Base-by-base conservation (phyloP, 2,113 vertebrate species). In the Tretioscincus oriximinensis region DNA sequence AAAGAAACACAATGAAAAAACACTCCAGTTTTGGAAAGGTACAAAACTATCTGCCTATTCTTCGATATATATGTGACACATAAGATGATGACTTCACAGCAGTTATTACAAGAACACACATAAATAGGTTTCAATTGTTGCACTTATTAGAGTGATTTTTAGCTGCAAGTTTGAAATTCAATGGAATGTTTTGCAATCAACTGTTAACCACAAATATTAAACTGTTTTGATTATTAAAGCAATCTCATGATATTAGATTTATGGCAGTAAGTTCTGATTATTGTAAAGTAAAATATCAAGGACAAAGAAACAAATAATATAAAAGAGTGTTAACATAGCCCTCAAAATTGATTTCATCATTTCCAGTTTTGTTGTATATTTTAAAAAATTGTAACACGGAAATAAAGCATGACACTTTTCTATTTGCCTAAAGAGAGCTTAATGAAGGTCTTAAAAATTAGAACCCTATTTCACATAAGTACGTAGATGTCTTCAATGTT, bases 401-500 rank as follows among this genome's bases (percentile, higher is more conserved):
- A 90, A 82, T 0, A 35, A 21, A 61, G 47, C 12, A 4, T 68
- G 60, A 60, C 41, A 69, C 18, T 29, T 81, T 51, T 12, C 11
- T 29, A 45, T 66, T 63, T 58, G 54, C 60, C 45, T 31, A 64
- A 61, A 51, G 9, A 8, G 64, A 45, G 41, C 68, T 68, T 66
- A 75, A 81, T 75, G 11, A 26, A 7, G 31, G 67, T 73, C 73
- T 82, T 77, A 14, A 78, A 71, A 78, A 6, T 51, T 29, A 22
- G 51, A 9, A 58, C 11, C 45, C 28, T 49, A 31, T 78, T 80
- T 69, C 11, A 18, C 2, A 4, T 70, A 76, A 85, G 8, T n/a
- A n/a, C n/a, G n/a, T 76, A 20, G 28, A 14, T 82, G 65, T 88
- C 88, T 79, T 11, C n/a, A 29, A 7, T 12, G 58, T 28, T 83